Percentiles rank a stretch among this genome's conserved stretches.
These are phyloP conservation scores for Ophion costatus DNA, from an alignment of 2,888 invertebrate genomes.

Conservation along the genomic window DNA sequence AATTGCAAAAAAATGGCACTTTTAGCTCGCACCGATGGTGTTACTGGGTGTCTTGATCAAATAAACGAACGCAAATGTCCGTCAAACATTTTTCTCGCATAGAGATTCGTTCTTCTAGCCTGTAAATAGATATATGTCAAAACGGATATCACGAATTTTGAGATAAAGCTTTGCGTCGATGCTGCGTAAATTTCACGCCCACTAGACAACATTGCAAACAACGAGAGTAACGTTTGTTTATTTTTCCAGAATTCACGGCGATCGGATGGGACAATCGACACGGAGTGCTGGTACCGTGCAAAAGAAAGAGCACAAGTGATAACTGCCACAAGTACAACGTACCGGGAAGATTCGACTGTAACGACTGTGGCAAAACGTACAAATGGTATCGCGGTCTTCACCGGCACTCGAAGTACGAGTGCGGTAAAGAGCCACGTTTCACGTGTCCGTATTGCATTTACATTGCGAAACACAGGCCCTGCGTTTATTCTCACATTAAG, in stretches of 20 bases:
- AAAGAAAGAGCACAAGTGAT: not conserved
- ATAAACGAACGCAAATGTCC: not conserved
- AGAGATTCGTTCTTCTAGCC: not conserved
- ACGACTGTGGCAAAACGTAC: slow-evolving; percentile 76
- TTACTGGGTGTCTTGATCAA: not conserved
- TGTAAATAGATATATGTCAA: not conserved
- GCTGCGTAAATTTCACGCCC: not conserved
- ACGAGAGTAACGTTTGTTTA: not conserved
- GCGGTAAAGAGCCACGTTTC: slow-evolving; percentile 79
- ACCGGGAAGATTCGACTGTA: slow-evolving; percentile 63
- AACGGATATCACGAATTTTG: not conserved
- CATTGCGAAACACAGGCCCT: slow-evolving; percentile 74
- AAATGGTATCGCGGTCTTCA: slow-evolving; percentile 74
- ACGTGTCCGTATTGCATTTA: slow-evolving; percentile 78
- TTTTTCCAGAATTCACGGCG: slow-evolving; percentile 38
- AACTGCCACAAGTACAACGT: not conserved
- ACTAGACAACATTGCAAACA: no score
- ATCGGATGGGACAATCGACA: slow-evolving; percentile 25
- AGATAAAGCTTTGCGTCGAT: not conserved
- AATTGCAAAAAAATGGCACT: not conserved
- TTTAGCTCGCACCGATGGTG: not conserved
- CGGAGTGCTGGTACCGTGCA: not conserved
- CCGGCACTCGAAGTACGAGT: slow-evolving; percentile 80
- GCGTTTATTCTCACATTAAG: slow-evolving; percentile 77
- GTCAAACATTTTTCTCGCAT: not conserved